Base-by-base conservation (phyloP, 2,797 vertebrate species). In the Bradypus variegatus region DNA sequence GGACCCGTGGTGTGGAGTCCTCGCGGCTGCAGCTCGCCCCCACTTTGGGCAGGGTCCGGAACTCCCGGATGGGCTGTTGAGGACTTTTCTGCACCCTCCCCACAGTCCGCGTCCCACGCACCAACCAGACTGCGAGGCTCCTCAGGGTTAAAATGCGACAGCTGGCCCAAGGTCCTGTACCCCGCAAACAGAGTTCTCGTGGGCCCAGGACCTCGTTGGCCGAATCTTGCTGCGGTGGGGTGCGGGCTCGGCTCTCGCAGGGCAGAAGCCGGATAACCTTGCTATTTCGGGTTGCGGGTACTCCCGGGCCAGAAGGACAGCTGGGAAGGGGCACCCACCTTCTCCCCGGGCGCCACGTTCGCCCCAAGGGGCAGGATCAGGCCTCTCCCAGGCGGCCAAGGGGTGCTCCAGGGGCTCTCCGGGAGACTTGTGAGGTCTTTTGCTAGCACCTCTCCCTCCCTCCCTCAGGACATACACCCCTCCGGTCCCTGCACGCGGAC, bases 251-350 rank as follows among this genome's bases (percentile, higher is more conserved):
- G 69, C 55, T 33, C 60, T 87, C 11, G 7, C 31, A 29, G 53
- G 45, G 27, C 23, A 89, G 83, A 69, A 89, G 86, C 45, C 8
- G 72, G 53, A 65, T 93, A 94, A 94, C 93, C 91, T 89, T 85
- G 90, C 90, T 96, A 88, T 93, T 95, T 92, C 13, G 60, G 73
- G 80, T 86, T 33, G 48, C 6, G 6, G 55, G 64, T 64, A 62
- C 72, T 85, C 11, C 25, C 4, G 58, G 76, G 78, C 86, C 91
- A 62, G 85, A 76, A 88, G 81, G 64, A 89, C 86, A 95, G 94
- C 92, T 93, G 93, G 84, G 77, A 53, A 19, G 82, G 88, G 79
- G 50, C 73, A 73, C 76, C 88, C 79, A 58, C 93, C 94, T 94
- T 67, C 86, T 41, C 48, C 36, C 45, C 33, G 1, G 27, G 87